phyloP scores from a whole-genome alignment of 1,140 invertebrate genomes.

The Pemphigus obesinymphae region DNA sequence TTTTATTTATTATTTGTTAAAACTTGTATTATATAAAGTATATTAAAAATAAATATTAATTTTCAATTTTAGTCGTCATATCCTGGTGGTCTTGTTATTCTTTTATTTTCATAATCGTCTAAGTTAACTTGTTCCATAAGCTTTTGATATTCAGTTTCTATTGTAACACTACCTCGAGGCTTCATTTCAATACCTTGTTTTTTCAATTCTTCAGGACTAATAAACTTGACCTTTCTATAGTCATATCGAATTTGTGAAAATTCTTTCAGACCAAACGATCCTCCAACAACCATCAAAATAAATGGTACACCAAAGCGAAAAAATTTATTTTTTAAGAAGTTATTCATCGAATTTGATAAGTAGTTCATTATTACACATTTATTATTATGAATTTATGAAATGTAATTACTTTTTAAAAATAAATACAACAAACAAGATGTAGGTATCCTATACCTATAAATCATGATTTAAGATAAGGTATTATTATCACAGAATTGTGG shows the following conservation, averaged over 20 bases:
- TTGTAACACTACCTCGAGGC: constrained; percentile 60
- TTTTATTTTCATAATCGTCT: constrained; percentile 16
- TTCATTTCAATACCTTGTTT: constrained; percentile 63
- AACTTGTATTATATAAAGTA: not conserved
- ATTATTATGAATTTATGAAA: no score
- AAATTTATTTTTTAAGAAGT: constrained; percentile 47
- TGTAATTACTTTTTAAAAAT: no score
- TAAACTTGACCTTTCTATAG: constrained; percentile 58
- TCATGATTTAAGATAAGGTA: no score
- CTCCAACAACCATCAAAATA: constrained; percentile 61
- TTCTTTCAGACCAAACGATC: constrained; percentile 65
- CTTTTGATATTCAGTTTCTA: constrained; percentile 70
- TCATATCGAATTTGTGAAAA: constrained; percentile 68
- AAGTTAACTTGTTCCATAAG: constrained; percentile 50
- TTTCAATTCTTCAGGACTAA: constrained; percentile 60
- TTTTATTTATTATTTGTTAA: constrained; percentile 1
- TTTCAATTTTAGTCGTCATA: constrained; percentile 13
- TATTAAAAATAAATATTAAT: not conserved
- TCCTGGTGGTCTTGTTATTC: constrained; percentile 33
- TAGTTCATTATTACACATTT: not conserved
- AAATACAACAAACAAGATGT: no score
- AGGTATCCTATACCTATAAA: no score
- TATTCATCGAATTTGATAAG: not conserved
- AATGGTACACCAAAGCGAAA: constrained; percentile 63
- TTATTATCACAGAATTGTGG: no score